phyloP scores from a whole-genome alignment of 2,797 vertebrate genomes.

The Chaetodon trifasciatus region DNA sequence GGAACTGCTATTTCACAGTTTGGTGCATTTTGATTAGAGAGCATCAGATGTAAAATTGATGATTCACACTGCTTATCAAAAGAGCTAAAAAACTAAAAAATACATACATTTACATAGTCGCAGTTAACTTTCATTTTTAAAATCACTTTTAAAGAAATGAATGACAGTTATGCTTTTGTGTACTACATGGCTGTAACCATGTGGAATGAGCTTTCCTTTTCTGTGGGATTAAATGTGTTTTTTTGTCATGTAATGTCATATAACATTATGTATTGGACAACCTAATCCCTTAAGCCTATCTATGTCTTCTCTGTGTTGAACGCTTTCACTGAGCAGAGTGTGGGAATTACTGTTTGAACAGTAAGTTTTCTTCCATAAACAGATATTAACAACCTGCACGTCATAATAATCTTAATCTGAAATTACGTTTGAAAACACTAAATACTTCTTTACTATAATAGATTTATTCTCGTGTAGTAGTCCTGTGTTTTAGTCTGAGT shows the following conservation, averaged over 20 bases:
- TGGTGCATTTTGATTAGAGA: neutral
- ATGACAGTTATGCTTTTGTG: neutral
- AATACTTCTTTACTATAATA: neutral
- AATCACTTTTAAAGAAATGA: neutral
- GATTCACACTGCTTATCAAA: neutral
- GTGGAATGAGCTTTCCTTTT: neutral
- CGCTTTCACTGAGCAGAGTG: slow-evolving; percentile 92
- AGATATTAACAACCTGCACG: neutral
- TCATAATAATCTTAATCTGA: neutral
- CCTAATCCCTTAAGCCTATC: slow-evolving; percentile 62
- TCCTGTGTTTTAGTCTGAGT: neutral
- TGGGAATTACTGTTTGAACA: slow-evolving; percentile 98
- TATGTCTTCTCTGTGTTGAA: slow-evolving; percentile 69
- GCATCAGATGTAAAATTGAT: neutral
- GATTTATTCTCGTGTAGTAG: neutral
- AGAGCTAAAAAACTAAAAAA: neutral
- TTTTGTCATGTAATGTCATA: slow-evolving; percentile 33
- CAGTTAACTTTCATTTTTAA: neutral
- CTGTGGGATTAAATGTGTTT: slow-evolving; percentile 28
- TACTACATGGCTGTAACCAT: slow-evolving; percentile 12
- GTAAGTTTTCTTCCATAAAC: slow-evolving; percentile 87
- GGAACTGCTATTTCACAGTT: neutral
- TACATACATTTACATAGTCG: neutral
- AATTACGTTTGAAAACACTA: neutral
- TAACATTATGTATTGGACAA: slow-evolving; percentile 41